Evolutionary conservation across 2,113 vertebrate species (phyloP).

Genomic region (Baryphthengus martii): DNA sequence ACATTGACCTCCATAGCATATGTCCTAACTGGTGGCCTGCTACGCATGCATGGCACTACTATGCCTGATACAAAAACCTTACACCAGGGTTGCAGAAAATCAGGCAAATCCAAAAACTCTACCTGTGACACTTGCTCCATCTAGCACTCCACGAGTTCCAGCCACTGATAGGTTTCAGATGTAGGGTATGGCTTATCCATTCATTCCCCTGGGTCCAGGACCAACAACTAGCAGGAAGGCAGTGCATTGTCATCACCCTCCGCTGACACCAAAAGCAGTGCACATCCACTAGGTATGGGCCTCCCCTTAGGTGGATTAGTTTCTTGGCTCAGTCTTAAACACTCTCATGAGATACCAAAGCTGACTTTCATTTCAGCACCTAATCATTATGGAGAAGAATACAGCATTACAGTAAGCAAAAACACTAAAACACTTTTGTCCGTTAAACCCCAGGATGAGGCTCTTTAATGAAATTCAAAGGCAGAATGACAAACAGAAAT

Average conservation of each 20-base stretch:
- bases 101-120: not conserved
- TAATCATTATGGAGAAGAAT: not conserved
- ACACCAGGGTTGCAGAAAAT: not conserved
- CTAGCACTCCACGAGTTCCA: not conserved
- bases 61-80: not conserved
- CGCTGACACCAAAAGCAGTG: not conserved
- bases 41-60: not conserved
- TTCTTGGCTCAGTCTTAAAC: not conserved
- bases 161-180: not conserved
- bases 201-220: accelerated
- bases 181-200: not conserved
- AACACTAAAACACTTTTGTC: not conserved
- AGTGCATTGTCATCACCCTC: not conserved
- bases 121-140: not conserved
- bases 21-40: not conserved
- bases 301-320: not conserved
- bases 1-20: not conserved
- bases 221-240: too few species aligned
- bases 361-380: not conserved
- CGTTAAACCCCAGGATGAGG: not conserved
- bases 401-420: not conserved
- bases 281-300: not conserved
- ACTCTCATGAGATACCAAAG: not conserved
- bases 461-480: not conserved
- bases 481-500: conserved; percentile 25